Conservation (phyloP, 2,888 invertebrate genomes). For the Lithophane ornitopus region DNA sequence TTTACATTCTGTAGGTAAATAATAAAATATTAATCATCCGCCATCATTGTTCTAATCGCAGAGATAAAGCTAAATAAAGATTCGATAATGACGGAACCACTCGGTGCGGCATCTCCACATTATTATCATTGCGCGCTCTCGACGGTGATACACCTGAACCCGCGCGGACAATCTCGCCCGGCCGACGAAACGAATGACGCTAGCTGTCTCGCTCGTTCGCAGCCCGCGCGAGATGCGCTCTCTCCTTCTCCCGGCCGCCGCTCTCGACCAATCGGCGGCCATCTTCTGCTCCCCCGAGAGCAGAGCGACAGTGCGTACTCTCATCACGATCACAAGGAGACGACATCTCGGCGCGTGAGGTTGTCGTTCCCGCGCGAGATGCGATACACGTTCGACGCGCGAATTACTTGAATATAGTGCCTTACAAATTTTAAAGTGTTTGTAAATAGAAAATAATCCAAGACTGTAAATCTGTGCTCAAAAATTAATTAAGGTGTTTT, state of each 20-base stretch:
- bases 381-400: slow-evolving; percentile 76
- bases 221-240: slow-evolving; percentile 82
- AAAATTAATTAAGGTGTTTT: slow-evolving; percentile 78
- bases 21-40: slow-evolving; percentile 61
- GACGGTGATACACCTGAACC: slow-evolving; percentile 84
- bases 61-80: slow-evolving; percentile 75
- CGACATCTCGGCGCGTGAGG: slow-evolving; percentile 89
- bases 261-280: slow-evolving; percentile 89
- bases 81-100: slow-evolving; percentile 77
- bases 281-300: slow-evolving; percentile 90
- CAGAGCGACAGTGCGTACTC: slow-evolving; percentile 90
- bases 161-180: slow-evolving; percentile 85
- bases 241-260: slow-evolving; percentile 86
- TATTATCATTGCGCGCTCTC: slow-evolving; percentile 86
- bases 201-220: slow-evolving; percentile 86
- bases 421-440: slow-evolving; percentile 79
- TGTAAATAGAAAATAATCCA: slow-evolving; percentile 61
- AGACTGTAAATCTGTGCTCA: slow-evolving; percentile 84
- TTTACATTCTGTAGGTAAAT: slow-evolving; percentile 33
- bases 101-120: slow-evolving; percentile 85
- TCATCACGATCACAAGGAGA: slow-evolving; percentile 89
- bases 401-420: slow-evolving; percentile 79
- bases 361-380: slow-evolving; percentile 85
- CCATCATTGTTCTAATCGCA: slow-evolving; percentile 73
- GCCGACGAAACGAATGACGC: slow-evolving; percentile 83